Percentiles rank a stretch among this genome's conserved stretches.
These are phyloP conservation scores for Chironex yamaguchii DNA, from an alignment of 30 jellyfish, hydroid and myxozoan species.

Conservation along the genomic window DNA sequence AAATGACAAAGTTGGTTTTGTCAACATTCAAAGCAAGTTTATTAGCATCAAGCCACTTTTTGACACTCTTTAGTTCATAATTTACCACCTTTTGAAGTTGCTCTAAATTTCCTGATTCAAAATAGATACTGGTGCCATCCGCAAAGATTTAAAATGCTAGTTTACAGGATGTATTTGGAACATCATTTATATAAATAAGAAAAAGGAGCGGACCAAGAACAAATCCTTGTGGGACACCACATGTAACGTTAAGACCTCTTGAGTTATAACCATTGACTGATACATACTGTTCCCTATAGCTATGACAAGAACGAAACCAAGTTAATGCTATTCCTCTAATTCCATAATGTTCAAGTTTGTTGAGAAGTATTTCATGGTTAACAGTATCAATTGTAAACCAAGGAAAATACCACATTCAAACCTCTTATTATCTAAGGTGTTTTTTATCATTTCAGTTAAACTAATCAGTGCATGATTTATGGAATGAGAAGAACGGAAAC, in stretches of 20 bases:
- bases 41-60: conserved; percentile 28
- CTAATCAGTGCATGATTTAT: conserved; percentile 26
- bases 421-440: conserved; percentile 30
- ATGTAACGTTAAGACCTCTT: neutral
- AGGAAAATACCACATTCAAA: conserved; percentile 12
- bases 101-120: neutral
- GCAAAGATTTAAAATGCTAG: conserved; percentile 25
- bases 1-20: conserved; percentile 7
- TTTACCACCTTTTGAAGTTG: neutral
- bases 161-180: conserved; percentile 7
- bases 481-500: conserved; percentile 34
- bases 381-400: conserved; percentile 43
- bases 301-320: conserved; percentile 8
- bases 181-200: conserved; percentile 7
- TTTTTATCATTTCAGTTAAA: conserved; percentile 10
- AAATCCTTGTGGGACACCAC: conserved; percentile 51
- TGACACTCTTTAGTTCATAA: neutral
- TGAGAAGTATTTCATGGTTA: conserved; percentile 4
- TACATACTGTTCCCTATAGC: conserved; percentile 15
- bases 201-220: conserved; percentile 30
- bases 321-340: conserved; percentile 18
- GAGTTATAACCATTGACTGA: conserved; percentile 8
- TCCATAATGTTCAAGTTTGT: conserved; percentile 35
- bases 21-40: conserved; percentile 8
- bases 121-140: conserved; percentile 30